phyloP scores from a whole-genome alignment of 2,888 invertebrate genomes.

The Pachymerium ferrugineum region DNA sequence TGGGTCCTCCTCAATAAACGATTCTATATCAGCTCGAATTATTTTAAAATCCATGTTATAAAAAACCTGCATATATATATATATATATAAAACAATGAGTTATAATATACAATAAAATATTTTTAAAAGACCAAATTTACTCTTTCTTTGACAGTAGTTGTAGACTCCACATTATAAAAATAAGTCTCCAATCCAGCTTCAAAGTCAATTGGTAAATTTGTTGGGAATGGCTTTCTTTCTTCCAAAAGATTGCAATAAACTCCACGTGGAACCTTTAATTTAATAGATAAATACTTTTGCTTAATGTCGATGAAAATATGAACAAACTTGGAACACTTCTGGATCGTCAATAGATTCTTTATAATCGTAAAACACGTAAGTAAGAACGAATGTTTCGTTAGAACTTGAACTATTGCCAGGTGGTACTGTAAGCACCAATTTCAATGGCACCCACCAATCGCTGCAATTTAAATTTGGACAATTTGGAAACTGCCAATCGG shows the following conservation, averaged over 20 bases:
- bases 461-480: neutral
- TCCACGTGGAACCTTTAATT: neutral
- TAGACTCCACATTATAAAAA: too few relatives aligned
- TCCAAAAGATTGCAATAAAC: neutral
- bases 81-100: neutral
- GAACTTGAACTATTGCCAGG: neutral
- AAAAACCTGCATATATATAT: neutral
- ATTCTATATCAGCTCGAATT: neutral
- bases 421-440: neutral
- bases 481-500: neutral
- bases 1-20: too few relatives aligned
- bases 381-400: too few relatives aligned
- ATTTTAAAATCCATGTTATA: neutral
- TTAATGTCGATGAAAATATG: neutral
- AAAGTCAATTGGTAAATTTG: neutral
- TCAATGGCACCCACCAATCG: neutral
- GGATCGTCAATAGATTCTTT: neutral
- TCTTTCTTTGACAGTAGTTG: neutral
- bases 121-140: neutral
- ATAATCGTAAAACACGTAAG: neutral
- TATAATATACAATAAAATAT: neutral
- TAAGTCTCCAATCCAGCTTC: neutral
- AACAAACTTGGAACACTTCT: neutral
- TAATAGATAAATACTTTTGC: neutral
- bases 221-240: neutral